Conservation (phyloP, 2,888 invertebrate genomes). For the Rhagonycha fulva region DNA sequence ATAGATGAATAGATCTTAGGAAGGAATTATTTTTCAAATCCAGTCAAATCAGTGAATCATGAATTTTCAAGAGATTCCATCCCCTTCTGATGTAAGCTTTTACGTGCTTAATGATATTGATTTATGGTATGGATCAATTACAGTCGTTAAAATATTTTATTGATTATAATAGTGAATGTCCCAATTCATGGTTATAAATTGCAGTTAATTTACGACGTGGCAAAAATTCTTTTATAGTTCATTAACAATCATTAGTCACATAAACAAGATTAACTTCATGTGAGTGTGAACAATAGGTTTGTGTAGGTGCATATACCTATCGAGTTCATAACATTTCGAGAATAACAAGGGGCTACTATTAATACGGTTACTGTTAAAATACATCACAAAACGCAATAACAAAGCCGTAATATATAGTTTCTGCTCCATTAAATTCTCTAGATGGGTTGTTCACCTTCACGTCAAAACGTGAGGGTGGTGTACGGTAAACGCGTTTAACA, state of each 20-base stretch:
- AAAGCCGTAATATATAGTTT: constrained; percentile 21
- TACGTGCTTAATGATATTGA: not conserved
- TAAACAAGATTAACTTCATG: not conserved
- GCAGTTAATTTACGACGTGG: not conserved
- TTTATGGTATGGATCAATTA: not conserved
- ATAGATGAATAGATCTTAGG: not conserved
- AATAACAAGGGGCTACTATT: constrained; percentile 18
- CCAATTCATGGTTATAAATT: not conserved
- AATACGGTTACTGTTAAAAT: constrained; percentile 14
- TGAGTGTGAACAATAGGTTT: not conserved
- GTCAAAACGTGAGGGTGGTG: constrained; percentile 12
- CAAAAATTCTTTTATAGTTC: not conserved
- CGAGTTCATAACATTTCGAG: constrained; percentile 19
- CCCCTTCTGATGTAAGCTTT: not conserved
- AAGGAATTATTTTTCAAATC: not conserved
- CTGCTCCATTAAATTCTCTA: constrained; percentile 24
- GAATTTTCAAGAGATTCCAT: not conserved
- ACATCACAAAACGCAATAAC: constrained; percentile 24
- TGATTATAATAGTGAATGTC: not conserved
- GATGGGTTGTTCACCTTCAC: constrained; percentile 15
- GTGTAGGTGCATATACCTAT: constrained; percentile 13
- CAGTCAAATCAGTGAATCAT: not conserved
- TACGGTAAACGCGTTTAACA: constrained; percentile 9
- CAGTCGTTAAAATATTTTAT: not conserved
- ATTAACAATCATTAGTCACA: not conserved